A percentile compares a stretch with the other conserved stretches of the same genome.
These are phyloP conservation scores for Peribatodes rhomboidaria DNA, from an alignment of 2,888 invertebrate genomes.

Conservation along the genomic window DNA sequence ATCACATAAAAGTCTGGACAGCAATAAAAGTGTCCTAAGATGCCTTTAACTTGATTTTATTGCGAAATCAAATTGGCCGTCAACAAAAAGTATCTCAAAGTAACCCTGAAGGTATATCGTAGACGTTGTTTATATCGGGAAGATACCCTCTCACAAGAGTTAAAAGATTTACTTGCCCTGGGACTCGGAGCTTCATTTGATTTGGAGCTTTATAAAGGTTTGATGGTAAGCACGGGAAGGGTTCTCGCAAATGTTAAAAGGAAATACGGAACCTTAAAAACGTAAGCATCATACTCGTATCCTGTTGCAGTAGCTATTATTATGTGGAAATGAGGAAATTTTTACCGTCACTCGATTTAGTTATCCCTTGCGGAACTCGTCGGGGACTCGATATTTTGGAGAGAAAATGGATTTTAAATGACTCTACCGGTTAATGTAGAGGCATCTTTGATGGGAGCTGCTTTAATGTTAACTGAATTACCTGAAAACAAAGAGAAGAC, in stretches of 20 bases:
- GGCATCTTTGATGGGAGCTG: background rate
- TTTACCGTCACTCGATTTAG: background rate
- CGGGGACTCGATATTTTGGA: background rate
- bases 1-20: slow-evolving; percentile 42
- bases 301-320: slow-evolving; percentile 3
- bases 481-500: slow-evolving; percentile 9
- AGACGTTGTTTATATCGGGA: slow-evolving; percentile 65
- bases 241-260: slow-evolving; percentile 13
- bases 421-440: background rate
- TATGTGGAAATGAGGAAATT: slow-evolving; percentile 1
- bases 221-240: slow-evolving; percentile 19
- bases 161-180: slow-evolving; percentile 64
- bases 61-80: slow-evolving; percentile 61
- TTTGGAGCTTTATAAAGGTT: slow-evolving; percentile 41
- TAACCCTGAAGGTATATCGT: slow-evolving; percentile 58
- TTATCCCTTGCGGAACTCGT: background rate
- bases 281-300: slow-evolving; percentile 8
- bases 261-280: slow-evolving; percentile 3
- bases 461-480: background rate
- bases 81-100: slow-evolving; percentile 61
- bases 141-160: slow-evolving; percentile 57
- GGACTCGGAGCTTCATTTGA: slow-evolving; percentile 58
- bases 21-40: slow-evolving; percentile 53
- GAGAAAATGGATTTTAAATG: slow-evolving; percentile 8
- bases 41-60: slow-evolving; percentile 59